Base-by-base conservation (phyloP, 2,888 invertebrate genomes). In the Tachina fera region DNA sequence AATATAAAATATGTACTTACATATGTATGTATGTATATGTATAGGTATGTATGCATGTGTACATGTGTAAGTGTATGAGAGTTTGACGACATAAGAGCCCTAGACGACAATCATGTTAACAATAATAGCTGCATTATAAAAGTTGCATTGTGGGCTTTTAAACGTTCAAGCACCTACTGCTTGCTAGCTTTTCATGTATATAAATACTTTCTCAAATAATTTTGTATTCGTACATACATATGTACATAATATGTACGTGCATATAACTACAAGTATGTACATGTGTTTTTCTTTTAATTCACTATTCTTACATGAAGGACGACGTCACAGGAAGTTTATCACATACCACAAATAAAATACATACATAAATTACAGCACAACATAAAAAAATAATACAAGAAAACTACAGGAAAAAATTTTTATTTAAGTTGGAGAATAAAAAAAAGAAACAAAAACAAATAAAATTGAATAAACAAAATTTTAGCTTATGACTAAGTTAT, bases 301-400 rank as follows among this genome's bases (percentile, higher is more conserved):
- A 68, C 11, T 67, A 51, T 47, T 70, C 70, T 77, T 78, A 74
- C 65, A 77, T 83, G 79, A 83, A 86, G 86, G 86, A 86, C 86
- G 83, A 86, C 86, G 83, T 86, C 86, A 86, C 86, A 86, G 86
- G 86, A 86, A 86, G 86, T 86, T 80, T 86, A 83, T 79, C 86
- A 86, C 86, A 86, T 86, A 86, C 86, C 83, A 86, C 76, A 83
- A 80, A 83, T 76, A 76, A 86, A 86, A 86, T 83, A 72, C 51
- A 83, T 83, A 79, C 86, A 86, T 86, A 86, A 83, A 86, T 86
- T 86, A 86, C 79, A 80, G 56, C 60, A 68, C 67, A 83, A 67
- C 31, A 83, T 77, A 67, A 76, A 61, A 76, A 61, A 76, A 74
- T 45, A 78, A 67, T 22, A 49, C 41, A 72, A 51, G 10, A 58